phyloP scores from a whole-genome alignment of 2,888 invertebrate genomes.

The Ceraclea dissimilis region DNA sequence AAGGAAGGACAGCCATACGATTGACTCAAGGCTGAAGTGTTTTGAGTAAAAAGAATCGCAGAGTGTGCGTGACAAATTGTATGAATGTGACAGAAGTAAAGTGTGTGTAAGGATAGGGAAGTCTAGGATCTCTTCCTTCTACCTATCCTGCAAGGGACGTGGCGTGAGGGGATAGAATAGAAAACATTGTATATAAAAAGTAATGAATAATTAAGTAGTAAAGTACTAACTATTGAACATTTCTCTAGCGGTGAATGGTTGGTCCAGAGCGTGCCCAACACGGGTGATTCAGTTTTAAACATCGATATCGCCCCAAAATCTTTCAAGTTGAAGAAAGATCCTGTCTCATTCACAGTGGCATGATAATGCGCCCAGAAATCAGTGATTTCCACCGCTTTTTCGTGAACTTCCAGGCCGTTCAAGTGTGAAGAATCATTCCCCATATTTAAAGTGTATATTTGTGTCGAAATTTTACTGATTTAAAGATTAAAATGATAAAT shows the following conservation, averaged over 20 bases:
- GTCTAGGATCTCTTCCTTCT: no score
- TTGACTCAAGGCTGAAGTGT: no score
- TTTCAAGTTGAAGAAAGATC: slow-evolving; percentile 45
- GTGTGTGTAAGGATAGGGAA: no score
- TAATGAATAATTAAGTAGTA: not conserved
- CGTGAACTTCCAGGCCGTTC: slow-evolving; percentile 64
- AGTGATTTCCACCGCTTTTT: slow-evolving; percentile 67
- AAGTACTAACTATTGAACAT: slow-evolving; percentile 61
- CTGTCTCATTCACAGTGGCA: slow-evolving; percentile 53
- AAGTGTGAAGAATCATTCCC: slow-evolving; percentile 70
- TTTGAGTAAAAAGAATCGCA: no score
- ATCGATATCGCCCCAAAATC: slow-evolving; percentile 60
- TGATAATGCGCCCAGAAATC: slow-evolving; percentile 71
- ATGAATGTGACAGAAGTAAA: no score
- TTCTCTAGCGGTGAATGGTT: slow-evolving; percentile 64
- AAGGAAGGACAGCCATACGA: no score
- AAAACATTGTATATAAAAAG: not conserved
- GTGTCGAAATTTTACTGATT: no score
- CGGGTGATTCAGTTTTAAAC: slow-evolving; percentile 64
- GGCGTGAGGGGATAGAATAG: no score
- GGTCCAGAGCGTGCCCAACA: slow-evolving; percentile 57
- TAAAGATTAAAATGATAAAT: no score
- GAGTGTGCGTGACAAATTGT: no score
- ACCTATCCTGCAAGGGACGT: no score
- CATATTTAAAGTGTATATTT: slow-evolving; percentile 42